Base-by-base conservation (phyloP, 2,888 invertebrate genomes). In the Masnerella sp. region DNA sequence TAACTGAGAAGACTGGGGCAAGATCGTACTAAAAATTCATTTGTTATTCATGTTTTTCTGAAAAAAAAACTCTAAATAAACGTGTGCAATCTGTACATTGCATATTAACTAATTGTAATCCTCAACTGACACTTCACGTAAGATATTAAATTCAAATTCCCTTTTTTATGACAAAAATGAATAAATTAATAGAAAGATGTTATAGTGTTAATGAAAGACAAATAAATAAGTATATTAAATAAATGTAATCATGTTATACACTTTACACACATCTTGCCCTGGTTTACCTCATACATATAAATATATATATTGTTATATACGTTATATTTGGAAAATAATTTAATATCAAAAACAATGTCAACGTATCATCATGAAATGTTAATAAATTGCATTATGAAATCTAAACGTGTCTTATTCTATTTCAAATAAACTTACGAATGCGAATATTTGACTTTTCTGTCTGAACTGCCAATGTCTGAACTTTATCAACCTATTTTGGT, bases 321-420 rank as follows among this genome's bases (percentile, higher is more conserved):
- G 47, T 45, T 59, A 47, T 59, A 59, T 59, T 58, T 58, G 22
- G 36, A 59, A 47, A 36, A 59, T 45, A 47, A 47, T 59, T 59
- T 59, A 59, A 59, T 59, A 59, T 47, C 59, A 59, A 47, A 38
- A 59, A 34, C 18, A 51, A 59, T 45, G 59, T 59, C 59, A 47
- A 59, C 59, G 59, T 59, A 59, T 59, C 59, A 59, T 59, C 59
- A 59, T 59, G 25, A 47, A 59, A 59, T 47, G 45, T 59, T 59
- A 59, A 59, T 59, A 59, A 59, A 59, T 59, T 45, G 45, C 45
- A 59, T 59, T 47, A 30, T 15, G 20, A 30, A 47, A 30, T 47
- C 5, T 47, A n/a, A 11, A 11, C n/a, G 5, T 32, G n/a, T 32
- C n/a, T 32, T 7, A 32, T 32, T 32, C n/a, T 32, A 32, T 3